These are phyloP conservation scores for Sebastes matsubarae DNA, from an alignment of 2,797 vertebrate species.

Conservation along the genomic window DNA sequence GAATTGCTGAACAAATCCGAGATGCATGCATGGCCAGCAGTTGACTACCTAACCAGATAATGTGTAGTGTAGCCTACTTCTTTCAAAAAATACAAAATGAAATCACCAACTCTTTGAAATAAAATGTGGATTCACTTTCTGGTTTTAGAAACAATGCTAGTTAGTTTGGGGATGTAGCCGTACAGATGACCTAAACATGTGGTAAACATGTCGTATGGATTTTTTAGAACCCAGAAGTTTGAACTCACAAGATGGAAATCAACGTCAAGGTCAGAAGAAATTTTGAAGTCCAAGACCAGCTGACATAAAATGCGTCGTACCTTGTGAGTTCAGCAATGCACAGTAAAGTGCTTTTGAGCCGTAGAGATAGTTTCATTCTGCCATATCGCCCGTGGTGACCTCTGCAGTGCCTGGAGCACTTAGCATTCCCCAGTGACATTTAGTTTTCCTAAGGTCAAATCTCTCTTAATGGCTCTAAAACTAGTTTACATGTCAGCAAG, in stretches of 20 bases:
- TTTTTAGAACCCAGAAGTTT: not conserved
- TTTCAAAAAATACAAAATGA: not conserved
- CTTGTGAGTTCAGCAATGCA: not conserved
- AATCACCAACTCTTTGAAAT: not conserved
- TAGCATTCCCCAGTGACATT: constrained; percentile 51
- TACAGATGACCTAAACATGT: not conserved
- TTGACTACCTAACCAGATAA: not conserved
- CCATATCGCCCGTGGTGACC: constrained; percentile 23
- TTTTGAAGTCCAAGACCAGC: not conserved
- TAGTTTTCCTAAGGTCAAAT: constrained; percentile 55
- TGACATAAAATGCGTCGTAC: constrained; percentile 2
- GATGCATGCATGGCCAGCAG: not conserved
- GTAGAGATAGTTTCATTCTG: constrained; percentile 32
- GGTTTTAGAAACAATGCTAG: not conserved
- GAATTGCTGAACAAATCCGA: too few relatives aligned
- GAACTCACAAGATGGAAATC: not conserved
- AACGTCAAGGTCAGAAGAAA: not conserved
- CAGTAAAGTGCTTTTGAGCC: constrained; percentile 40
- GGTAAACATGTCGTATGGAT: not conserved
- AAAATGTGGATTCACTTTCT: not conserved
- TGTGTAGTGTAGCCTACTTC: not conserved
- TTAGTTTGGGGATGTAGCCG: not conserved
- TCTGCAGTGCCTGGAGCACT: constrained; percentile 51
- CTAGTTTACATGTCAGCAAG: constrained; percentile 52
- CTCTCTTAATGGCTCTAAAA: constrained; percentile 58